phyloP scores from a whole-genome alignment of 2,113 vertebrate genomes.

The Rhineura floridana region DNA sequence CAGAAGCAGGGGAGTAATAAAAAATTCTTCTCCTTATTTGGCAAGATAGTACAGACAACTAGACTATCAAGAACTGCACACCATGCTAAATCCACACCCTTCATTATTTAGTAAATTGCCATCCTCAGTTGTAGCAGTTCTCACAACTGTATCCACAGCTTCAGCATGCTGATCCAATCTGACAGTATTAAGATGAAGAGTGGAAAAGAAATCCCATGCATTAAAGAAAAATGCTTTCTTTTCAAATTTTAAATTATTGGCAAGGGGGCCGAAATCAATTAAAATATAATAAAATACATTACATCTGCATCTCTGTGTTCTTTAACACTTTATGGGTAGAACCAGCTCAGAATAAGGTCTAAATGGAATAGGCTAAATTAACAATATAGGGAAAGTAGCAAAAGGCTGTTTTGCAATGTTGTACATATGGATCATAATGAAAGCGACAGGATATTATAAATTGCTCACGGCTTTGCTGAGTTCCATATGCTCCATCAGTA shows the following conservation, averaged over 20 bases:
- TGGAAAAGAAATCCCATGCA: neutral
- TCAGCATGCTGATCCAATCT: neutral
- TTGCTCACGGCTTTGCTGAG: constrained; percentile 30
- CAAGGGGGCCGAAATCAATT: neutral
- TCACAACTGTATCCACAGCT: neutral
- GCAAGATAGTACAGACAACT: neutral
- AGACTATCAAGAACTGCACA: neutral
- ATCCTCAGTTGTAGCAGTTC: neutral
- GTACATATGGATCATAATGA: neutral
- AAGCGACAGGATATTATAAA: constrained; percentile 36
- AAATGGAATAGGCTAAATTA: constrained; percentile 32
- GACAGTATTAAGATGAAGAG: neutral
- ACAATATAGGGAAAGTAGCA: constrained; percentile 37
- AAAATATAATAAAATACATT: neutral
- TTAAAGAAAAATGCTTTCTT: neutral
- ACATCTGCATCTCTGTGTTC: neutral
- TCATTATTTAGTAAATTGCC: too few relatives aligned
- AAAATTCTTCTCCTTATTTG: neutral
- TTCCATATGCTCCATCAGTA: constrained; percentile 44
- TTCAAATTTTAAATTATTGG: neutral
- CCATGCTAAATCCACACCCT: neutral
- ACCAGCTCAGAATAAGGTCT: neutral
- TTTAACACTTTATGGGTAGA: neutral
- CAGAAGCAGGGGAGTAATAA: neutral
- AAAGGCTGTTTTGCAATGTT: constrained; percentile 38